phyloP scores from a whole-genome alignment of 2,888 invertebrate species.

The Hirtodrosophila confusa region DNA sequence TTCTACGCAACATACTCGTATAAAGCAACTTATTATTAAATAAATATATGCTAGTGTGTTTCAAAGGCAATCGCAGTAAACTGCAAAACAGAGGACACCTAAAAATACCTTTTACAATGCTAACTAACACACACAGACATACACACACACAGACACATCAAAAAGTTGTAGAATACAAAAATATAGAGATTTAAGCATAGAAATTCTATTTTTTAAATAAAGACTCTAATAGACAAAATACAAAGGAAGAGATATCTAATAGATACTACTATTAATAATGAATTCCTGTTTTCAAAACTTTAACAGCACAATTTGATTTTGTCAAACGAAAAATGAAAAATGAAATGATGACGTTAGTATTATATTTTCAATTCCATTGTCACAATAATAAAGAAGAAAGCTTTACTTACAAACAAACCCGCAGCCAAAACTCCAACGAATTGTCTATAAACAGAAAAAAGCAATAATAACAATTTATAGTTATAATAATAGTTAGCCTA shows the following conservation, averaged over 20 bases:
- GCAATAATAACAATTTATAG: slow-evolving; percentile 26
- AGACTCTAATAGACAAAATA: slow-evolving; percentile 75
- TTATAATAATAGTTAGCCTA: slow-evolving; percentile 42
- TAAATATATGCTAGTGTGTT: slow-evolving; percentile 65
- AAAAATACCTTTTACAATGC: slow-evolving; percentile 63
- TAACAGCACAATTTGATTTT: slow-evolving; percentile 65
- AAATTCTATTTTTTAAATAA: slow-evolving; percentile 77
- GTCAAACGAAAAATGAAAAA: slow-evolving; percentile 42
- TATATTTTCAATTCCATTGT: slow-evolving; percentile 63
- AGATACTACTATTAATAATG: slow-evolving; percentile 53
- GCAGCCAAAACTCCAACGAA: slow-evolving; percentile 53
- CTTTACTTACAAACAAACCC: slow-evolving; percentile 55
- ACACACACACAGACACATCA: slow-evolving; percentile 46
- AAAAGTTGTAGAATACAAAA: slow-evolving; percentile 64
- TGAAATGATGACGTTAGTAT: slow-evolving; percentile 47
- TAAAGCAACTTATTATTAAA: slow-evolving; percentile 57
- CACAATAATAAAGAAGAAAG: slow-evolving; percentile 54
- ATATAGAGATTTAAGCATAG: slow-evolving; percentile 70
- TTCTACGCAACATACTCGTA: slow-evolving; percentile 46
- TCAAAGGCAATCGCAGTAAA: slow-evolving; percentile 79
- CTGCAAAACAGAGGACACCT: slow-evolving; percentile 70
- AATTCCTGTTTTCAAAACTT: slow-evolving; percentile 64
- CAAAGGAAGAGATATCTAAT: slow-evolving; percentile 56
- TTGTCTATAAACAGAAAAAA: slow-evolving; percentile 40
- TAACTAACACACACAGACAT: slow-evolving; percentile 29